Base-by-base conservation (phyloP, 2,888 invertebrate species). In the Scaeva pyrastri region DNA sequence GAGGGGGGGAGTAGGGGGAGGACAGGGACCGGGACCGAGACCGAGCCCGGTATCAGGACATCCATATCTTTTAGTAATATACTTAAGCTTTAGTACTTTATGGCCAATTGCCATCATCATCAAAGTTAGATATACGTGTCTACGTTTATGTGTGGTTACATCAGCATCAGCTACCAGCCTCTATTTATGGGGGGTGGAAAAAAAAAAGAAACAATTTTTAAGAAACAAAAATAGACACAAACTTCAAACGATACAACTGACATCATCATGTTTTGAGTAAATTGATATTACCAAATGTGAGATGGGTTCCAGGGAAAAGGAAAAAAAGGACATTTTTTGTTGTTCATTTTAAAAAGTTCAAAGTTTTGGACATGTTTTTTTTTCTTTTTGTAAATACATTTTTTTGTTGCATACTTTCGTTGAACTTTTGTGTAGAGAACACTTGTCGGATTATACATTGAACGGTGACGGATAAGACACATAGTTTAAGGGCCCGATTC, bases 31-130 rank as follows among this genome's bases (percentile, higher is more conserved):
- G n/a, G n/a, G n/a, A n/a, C n/a, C n/a, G n/a, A n/a, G n/a, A n/a
- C n/a, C n/a, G n/a, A n/a, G n/a, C n/a, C n/a, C n/a, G n/a, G 3
- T 19, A 5, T 58, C 58, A 39, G 41, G 66, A 43, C 36, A 64
- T 73, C 64, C 23, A 14, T 50, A 12, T 55, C 45, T 55, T 26
- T 68, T 41, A 58, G 23, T 73, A 39, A 14, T 56, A 48, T 66
- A 48, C 48, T 56, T 64, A 73, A 68, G 52, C 21, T 56, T 62
- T 55, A 60, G 19, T 78, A 77, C 55, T 83, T 83, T 62, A 83
- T 83, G 39, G 75, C 71, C 79, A 75, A 84, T 75, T 75, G 84
- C 79, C 72, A 80, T 84, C 71, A 84, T 75, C 84, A 75, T 72
- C 71, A 75, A 39, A 36, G 16, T 43, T 41, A 71, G 62, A 50